Evolutionary conservation across 2,888 invertebrate genomes (phyloP).

Genomic region (Diplazon laetatorius): DNA sequence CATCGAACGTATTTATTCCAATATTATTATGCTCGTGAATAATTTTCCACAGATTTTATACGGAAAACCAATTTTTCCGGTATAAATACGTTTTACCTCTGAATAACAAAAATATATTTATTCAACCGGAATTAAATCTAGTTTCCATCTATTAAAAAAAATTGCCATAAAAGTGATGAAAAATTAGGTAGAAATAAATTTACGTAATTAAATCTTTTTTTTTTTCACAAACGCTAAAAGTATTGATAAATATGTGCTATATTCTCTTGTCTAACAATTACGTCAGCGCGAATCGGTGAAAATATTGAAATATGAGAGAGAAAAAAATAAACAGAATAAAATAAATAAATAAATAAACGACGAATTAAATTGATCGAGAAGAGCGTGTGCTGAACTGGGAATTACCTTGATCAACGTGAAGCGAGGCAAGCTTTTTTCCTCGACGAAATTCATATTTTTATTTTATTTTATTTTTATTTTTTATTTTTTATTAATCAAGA

Average conservation of each 20-base stretch:
- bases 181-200: no score
- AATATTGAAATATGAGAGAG: slow-evolving; percentile 13
- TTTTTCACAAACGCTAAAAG: neutral
- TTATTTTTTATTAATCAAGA: slow-evolving; percentile 59
- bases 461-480: slow-evolving; percentile 54
- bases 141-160: no score
- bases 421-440: slow-evolving; percentile 23
- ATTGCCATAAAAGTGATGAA: no score
- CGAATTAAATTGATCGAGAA: slow-evolving; percentile 52
- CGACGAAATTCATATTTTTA: slow-evolving; percentile 24
- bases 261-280: neutral
- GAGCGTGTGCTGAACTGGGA: slow-evolving; percentile 44
- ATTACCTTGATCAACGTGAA: slow-evolving; percentile 59
- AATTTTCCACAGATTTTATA: neutral
- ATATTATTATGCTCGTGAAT: neutral
- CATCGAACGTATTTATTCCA: neutral
- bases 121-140: no score
- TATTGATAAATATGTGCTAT: neutral
- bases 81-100: neutral
- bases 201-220: no score
- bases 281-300: neutral
- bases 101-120: no score
- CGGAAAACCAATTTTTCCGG: neutral
- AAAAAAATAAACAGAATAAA: neutral
- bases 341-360: slow-evolving; percentile 22